Base-by-base conservation (phyloP, 2,888 invertebrate genomes). In the Phaonia tiefii region DNA sequence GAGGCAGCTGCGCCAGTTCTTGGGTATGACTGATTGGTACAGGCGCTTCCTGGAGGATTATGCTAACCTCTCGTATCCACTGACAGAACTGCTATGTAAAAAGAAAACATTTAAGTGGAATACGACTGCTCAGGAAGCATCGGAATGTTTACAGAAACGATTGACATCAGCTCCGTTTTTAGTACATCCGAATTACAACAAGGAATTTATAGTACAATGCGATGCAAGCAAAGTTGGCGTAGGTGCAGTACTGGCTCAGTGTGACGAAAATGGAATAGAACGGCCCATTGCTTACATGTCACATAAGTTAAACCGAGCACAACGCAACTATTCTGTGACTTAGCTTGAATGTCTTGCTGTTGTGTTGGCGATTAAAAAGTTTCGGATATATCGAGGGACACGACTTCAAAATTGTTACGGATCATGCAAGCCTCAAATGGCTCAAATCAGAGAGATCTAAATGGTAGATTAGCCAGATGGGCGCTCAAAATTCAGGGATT, bases 121-220 rank as follows among this genome's bases (percentile, higher is more conserved):
- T 37, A 37, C 5, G 10, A 37, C 37, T 15, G 26, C 31, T 58
- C 58, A 37, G n/a, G n/a, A n/a, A n/a, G n/a, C n/a, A n/a, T n/a
- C n/a, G n/a, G n/a, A n/a, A n/a, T n/a, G n/a, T n/a, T n/a, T n/a
- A n/a, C n/a, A n/a, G n/a, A n/a, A n/a, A n/a, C n/a, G n/a, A n/a
- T n/a, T n/a, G n/a, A n/a, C 44, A 11, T 11, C 13, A 44, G 75
- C 67, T n/a, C 75, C 72, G 0, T 22, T 71, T 7, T 25, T 79
- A 15, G 46, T 20, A 2, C 75, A 75, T 73, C 69, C 75, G 0
- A 56, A 79, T 44, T 79, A 58, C 22, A 10, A 22, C 13, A 79
- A 75, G 39, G 56, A 65, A 11, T 79, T 79, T 66, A 56, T 79
- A 11, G 46, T 79, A 1, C 79, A 79, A 44, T 79, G 74, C 42